Conservation (phyloP, 2,888 invertebrate species). For the Eucriotettix oculatus region DNA sequence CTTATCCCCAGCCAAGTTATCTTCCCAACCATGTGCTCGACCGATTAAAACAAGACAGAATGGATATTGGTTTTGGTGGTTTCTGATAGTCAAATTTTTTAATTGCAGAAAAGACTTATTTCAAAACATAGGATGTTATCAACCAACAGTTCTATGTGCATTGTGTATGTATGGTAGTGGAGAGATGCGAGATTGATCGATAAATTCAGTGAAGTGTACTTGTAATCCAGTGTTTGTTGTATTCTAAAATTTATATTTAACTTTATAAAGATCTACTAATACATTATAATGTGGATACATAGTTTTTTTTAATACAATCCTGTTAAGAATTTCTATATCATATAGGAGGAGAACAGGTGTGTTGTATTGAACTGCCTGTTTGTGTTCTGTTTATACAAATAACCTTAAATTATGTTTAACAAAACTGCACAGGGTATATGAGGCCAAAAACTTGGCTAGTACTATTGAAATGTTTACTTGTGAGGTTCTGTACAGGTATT, state of each 20-base stretch:
- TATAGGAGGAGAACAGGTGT: neutral
- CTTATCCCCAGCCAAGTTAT: constrained; percentile 21
- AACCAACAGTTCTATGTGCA: neutral
- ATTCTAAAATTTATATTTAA: constrained; percentile 13
- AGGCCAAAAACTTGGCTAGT: constrained; percentile 10
- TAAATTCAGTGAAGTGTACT: constrained; percentile 10
- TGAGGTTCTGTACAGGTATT: neutral
- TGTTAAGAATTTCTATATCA: constrained; percentile 1
- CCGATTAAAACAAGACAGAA: constrained; percentile 29
- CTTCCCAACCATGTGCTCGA: constrained; percentile 31
- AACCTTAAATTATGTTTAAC: constrained; percentile 8
- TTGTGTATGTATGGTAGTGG: neutral
- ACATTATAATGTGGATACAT: constrained; percentile 7
- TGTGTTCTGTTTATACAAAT: constrained; percentile 9
- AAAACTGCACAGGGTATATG: constrained; percentile 16
- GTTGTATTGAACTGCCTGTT: constrained; percentile 3
- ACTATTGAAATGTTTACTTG: constrained; percentile 3
- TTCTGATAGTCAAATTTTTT: constrained; percentile 24
- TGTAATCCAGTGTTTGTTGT: constrained; percentile 15
- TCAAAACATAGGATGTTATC: neutral
- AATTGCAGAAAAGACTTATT: neutral
- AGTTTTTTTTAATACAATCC: constrained; percentile 7
- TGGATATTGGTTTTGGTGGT: constrained; percentile 33
- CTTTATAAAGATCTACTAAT: constrained; percentile 11
- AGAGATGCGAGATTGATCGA: neutral